Base-by-base conservation (phyloP, 2,797 vertebrate genomes). In the Dendrocincla tyrannina region DNA sequence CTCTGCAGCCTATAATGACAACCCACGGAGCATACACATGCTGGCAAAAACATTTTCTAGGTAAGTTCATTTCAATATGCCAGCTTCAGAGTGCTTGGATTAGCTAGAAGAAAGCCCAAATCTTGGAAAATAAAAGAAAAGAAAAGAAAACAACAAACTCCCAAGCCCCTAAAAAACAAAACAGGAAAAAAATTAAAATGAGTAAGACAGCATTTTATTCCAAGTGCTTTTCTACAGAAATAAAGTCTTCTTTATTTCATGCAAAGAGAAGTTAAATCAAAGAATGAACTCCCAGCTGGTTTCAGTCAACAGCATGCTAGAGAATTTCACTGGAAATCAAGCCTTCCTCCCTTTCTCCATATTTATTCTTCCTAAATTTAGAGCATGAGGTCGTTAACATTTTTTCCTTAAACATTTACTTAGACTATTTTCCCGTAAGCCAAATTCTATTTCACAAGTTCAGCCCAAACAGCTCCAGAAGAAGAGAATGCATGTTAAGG, bases 331-430 rank as follows among this genome's bases (percentile, higher is more conserved):
- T 87, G 63, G 70, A 93, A 94, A 79, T 73, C 35, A 73, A 67
- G 22, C 44, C 30, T 91, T 86, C 49, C n/a, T 84, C 27, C 27
- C 33, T 77, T 78, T 49, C 17, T 68, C 42, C 44, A 64, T 39
- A 89, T 68, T 58, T 23, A 72, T 55, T 91, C 53, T 83, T 82
- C 41, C 49, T 70, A 82, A 85, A 37, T 69, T 74, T 58, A 84
- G 44, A 81, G 37, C 14, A 74, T 74, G 44, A 91, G 12, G 15
- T 87, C 5, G 25, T 47, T 70, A 67, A 58, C 5, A 47, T 83
- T 89, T 89, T 88, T 86, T 53, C 74, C 44, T 88, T 85, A 85
- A 93, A 77, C 7, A 50, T 85, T 92, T 93, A 30, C 42, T 89
- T 80, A 49, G 55, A 46, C 16, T 68, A 18, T 68, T 88, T 78